Conservation (phyloP, 1,140 invertebrate species). For the Neuroterus valhalla region DNA sequence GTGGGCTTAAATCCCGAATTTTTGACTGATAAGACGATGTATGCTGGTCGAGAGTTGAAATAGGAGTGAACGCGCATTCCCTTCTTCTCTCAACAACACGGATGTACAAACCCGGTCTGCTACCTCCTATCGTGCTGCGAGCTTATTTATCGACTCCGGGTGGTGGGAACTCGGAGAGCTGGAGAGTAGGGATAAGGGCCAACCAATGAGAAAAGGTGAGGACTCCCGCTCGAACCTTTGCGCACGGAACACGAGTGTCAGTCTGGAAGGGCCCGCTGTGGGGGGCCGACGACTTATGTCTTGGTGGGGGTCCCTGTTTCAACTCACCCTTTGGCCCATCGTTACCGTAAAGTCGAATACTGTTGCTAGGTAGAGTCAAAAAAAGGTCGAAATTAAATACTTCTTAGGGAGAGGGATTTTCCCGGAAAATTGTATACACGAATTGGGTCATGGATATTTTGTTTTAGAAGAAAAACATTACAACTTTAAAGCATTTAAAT, state of each 20-base stretch:
- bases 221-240: conserved; percentile 58
- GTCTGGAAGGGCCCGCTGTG: conserved; percentile 14
- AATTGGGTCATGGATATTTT: neutral
- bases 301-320: conserved; percentile 3
- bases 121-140: conserved; percentile 37
- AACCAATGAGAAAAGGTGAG: conserved; percentile 50
- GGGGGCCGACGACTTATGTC: neutral
- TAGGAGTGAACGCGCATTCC: neutral
- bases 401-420: neutral
- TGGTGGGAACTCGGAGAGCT: neutral
- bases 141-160: conserved; percentile 49
- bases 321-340: conserved; percentile 3
- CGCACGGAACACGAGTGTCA: conserved; percentile 28
- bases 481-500: too few relatives aligned
- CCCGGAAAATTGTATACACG: neutral
- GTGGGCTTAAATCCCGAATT: too few relatives aligned
- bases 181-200: conserved; percentile 43
- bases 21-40: neutral
- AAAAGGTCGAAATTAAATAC: neutral
- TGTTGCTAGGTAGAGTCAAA: conserved; percentile 16
- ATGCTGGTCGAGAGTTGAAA: neutral
- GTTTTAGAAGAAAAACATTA: too few relatives aligned
- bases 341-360: neutral
- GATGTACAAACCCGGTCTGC: conserved; percentile 24
- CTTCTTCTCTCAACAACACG: neutral